Percentiles rank a stretch among this genome's conserved stretches.
Evolutionary conservation across 2,888 invertebrate genomes (phyloP).

Genomic region (Polymixis lichenea): DNA sequence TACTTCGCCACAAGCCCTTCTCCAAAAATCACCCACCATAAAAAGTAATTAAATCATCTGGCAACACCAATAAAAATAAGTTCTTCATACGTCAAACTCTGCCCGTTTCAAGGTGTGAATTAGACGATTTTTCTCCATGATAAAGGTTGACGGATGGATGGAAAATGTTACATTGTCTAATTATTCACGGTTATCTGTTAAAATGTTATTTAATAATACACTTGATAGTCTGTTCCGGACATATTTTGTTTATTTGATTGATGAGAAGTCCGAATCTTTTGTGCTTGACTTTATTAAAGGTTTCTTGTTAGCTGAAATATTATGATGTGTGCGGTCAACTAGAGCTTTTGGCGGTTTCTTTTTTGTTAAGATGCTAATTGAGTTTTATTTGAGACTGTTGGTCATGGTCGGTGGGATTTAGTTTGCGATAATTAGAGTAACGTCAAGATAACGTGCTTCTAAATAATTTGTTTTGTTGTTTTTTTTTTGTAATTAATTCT

Average conservation of each 20-base stretch:
- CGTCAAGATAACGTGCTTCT: constrained; percentile 12
- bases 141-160: constrained; percentile 87
- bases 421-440: constrained; percentile 40
- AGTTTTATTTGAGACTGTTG: constrained; percentile 47
- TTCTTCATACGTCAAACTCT: constrained; percentile 80
- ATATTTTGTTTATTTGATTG: constrained; percentile 77
- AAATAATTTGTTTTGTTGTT: constrained; percentile 9
- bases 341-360: constrained; percentile 53
- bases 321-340: constrained; percentile 64
- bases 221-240: constrained; percentile 75
- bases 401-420: constrained; percentile 40
- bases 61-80: constrained; percentile 71
- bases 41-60: constrained; percentile 56
- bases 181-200: constrained; percentile 88
- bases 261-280: constrained; percentile 77
- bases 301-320: constrained; percentile 65
- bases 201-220: constrained; percentile 87
- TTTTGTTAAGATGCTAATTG: constrained; percentile 56
- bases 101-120: constrained; percentile 85
- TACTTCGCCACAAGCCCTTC: no score
- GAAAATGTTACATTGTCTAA: constrained; percentile 85
- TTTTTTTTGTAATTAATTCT: no score
- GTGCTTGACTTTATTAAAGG: constrained; percentile 65
- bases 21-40: constrained; percentile 44
- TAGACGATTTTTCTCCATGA: constrained; percentile 88